Evolutionary conservation across 2,888 invertebrate genomes (phyloP), one percentile per base, ranked within the genome.

Genomic region (Chesias legatella): DNA sequence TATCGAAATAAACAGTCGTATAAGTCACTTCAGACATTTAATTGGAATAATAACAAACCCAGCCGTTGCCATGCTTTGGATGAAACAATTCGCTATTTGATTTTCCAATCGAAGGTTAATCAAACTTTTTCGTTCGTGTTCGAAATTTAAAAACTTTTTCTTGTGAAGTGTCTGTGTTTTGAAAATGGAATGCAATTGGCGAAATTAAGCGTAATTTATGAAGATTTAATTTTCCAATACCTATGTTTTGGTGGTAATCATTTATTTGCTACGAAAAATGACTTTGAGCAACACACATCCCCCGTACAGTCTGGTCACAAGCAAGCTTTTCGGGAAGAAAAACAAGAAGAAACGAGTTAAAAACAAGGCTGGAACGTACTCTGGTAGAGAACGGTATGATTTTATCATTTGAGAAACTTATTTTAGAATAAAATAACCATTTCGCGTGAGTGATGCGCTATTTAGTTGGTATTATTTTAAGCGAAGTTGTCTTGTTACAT

Each of bases 261-360:
- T 41, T 46, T 42, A 35, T 23, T 38, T 44, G 37, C 25, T 32
- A 21, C 32, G 33, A 41, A 53, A 63, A 57, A 85, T 86, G 86
- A 86, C 85, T 26, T 59, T 80, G 9, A 77, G 66, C 38, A 75
- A 79, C 46, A 54, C 57, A 1, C 68, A 79, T 44, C 75, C 79
- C 31, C 73, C 79, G 38, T 78, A 81, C 48, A 70, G 58, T 53
- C 60, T 76, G 56, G 76, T 82, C 48, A 68, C 82, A 1, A 77
- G 71, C 49, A 86, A 83, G 54, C 56, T 86, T 8, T 86, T 86
- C 48, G 82, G 85, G 22, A 77, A 84, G 66, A 86, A 85, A 49
- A 79, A 58, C 40, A 85, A 86, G 67, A 86, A 84, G 45, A 86
- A 79, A 60, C 65, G 77, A 48, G 54, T 58, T 21, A 86, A 85